Evolutionary conservation across 2,888 invertebrate species (phyloP).

Genomic region (Ellobium chinense): DNA sequence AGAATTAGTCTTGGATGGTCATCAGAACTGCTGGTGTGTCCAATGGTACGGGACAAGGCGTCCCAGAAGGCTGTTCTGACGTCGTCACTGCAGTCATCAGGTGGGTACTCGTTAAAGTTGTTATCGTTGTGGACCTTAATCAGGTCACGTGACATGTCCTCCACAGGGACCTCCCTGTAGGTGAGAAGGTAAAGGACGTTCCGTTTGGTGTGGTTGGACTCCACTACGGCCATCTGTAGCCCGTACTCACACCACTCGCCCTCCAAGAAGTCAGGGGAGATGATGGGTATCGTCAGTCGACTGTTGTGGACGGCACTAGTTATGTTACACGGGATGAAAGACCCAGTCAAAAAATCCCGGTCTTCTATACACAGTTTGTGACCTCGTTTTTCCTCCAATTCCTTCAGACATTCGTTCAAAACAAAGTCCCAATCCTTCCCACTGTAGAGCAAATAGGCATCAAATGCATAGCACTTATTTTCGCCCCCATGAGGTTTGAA

Average conservation of each 20-base stretch:
- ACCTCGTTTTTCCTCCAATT: constrained; percentile 23
- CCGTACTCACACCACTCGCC: constrained; percentile 38
- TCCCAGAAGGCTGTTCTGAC: constrained; percentile 25
- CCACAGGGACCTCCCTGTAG: neutral
- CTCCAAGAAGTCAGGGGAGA: constrained; percentile 29
- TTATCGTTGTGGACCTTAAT: constrained; percentile 4
- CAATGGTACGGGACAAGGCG: neutral
- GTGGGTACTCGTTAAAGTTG: constrained; percentile 8
- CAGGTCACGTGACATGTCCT: constrained; percentile 7
- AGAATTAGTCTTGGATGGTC: no score
- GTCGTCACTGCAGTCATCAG: neutral
- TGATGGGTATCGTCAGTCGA: constrained; percentile 29
- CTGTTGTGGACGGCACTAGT: constrained; percentile 27
- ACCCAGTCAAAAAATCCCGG: constrained; percentile 34
- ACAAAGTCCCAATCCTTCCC: constrained; percentile 15
- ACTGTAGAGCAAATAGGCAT: constrained; percentile 33
- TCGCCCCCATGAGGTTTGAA: neutral
- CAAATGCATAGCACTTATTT: neutral
- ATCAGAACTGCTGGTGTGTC: no score
- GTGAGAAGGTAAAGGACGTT: constrained; percentile 39
- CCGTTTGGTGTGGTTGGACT: constrained; percentile 8
- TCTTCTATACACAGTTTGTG: constrained; percentile 38
- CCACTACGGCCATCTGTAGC: constrained; percentile 45
- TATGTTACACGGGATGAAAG: constrained; percentile 34
- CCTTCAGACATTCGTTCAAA: neutral